Conservation (phyloP, 1,140 invertebrate species). For the Drosophila lacteicornis region DNA sequence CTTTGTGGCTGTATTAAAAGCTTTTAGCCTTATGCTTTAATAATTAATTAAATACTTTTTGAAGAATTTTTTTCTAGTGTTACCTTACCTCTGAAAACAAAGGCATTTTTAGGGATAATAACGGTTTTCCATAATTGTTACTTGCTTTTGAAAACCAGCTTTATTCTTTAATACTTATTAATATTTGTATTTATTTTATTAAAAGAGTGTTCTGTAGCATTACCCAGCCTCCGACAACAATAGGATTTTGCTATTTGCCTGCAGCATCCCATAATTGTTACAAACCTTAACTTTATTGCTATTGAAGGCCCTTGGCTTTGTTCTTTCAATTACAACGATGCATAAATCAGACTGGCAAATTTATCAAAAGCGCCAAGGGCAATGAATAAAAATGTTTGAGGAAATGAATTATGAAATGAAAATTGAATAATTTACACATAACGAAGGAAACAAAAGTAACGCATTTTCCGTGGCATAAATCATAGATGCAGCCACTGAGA, state of each 20-base stretch:
- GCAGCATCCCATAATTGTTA: neutral
- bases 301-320: neutral
- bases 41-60: no score
- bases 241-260: neutral
- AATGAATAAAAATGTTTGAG: slow-evolving; percentile 13
- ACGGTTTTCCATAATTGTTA: no score
- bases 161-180: no score
- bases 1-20: no score
- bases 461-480: slow-evolving; percentile 24
- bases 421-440: slow-evolving; percentile 16
- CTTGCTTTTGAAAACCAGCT: no score
- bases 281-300: neutral
- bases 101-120: no score
- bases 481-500: slow-evolving; percentile 23
- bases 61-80: no score
- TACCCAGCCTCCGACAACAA: no score
- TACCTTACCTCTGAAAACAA: no score
- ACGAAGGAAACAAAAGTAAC: slow-evolving; percentile 11
- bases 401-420: slow-evolving; percentile 36
- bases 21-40: no score
- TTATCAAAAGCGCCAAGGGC: slow-evolving; percentile 16
- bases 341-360: slow-evolving; percentile 28
- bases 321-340: neutral
- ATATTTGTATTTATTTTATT: no score
- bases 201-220: no score